Base-by-base conservation (phyloP, 1,140 invertebrate species). In the Dendrolimus punctatus region DNA sequence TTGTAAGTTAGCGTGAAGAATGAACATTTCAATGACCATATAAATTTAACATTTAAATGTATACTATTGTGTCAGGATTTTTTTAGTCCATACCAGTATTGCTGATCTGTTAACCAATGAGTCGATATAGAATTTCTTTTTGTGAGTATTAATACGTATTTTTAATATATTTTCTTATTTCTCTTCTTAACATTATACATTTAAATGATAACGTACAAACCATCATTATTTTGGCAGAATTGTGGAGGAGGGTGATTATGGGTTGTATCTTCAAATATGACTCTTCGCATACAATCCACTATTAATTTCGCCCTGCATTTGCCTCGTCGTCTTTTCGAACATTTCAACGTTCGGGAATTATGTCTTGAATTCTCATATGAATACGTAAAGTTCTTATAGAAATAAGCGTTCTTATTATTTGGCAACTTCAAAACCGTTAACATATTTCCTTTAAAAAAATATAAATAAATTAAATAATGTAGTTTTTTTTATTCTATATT, bases 361-460 rank as follows among this genome's bases (percentile, higher is more conserved):
- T 49, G 38, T 39, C 51, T 55, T 4, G n/a, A 36, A 7, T 53
- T 47, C 41, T 61, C 23, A 41, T 45, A 53, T 1, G 60, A 62
- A 39, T 55, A 66, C n/a, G 62, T 60, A n/a, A 60, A 59, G 36
- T 60, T 53, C 37, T 62, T 47, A 50, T 64, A 66, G 41, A 62
- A 46, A 8, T 63, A 53, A 5, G 63, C 36, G 6, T 37, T 41
- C n/a, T 38, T 39, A 5, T 39, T 39, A 8, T 48, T 48, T 5
- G 8, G 6, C 46, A 48, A 6, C 9, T 36, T 5, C 46, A 48
- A 36, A 6, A 23, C 1, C 23, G 1, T 23, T 23, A 23, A 23
- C 23, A 23, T 23, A 23, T 23, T 23, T 23, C 23, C 23, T 23
- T 23, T 2, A 23, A 23, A 23, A 23, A 23, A 23, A 23, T 23